A percentile compares a stretch with the other conserved stretches of the same genome.
These are phyloP conservation scores for Babyrousa celebensis DNA, from an alignment of 2,797 vertebrate genomes.

Conservation along the genomic window DNA sequence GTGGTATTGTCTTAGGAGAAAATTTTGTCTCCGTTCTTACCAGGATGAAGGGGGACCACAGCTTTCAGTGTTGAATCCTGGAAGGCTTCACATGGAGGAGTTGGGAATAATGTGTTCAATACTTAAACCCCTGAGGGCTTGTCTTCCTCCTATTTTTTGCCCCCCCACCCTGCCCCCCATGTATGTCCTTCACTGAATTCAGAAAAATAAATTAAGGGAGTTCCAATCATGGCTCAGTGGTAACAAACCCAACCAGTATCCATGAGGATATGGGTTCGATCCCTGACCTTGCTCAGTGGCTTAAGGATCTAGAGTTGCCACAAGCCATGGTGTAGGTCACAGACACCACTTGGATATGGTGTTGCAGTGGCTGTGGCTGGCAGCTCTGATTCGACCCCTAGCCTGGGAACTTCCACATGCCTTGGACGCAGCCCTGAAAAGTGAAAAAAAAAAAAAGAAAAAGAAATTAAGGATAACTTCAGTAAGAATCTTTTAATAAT, in stretches of 20 bases:
- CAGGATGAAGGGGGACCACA: neutral
- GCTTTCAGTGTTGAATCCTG: slow-evolving; percentile 25
- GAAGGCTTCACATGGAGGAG: slow-evolving; percentile 49
- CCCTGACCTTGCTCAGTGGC: no score
- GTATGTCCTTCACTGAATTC: slow-evolving; percentile 32
- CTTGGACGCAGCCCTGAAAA: no score
- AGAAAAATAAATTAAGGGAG: slow-evolving; percentile 51
- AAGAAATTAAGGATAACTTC: slow-evolving; percentile 49
- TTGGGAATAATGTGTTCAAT: neutral
- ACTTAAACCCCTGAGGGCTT: neutral
- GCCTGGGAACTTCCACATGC: no score
- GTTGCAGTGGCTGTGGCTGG: no score
- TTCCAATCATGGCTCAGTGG: no score
- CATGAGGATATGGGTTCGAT: no score
- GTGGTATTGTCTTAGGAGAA: slow-evolving; percentile 29
- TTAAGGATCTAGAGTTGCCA: no score
- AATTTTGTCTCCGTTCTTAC: slow-evolving; percentile 30
- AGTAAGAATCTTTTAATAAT: slow-evolving; percentile 46
- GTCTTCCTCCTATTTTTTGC: slow-evolving; percentile 14
- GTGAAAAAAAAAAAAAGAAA: neutral
- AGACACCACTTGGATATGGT: no score
- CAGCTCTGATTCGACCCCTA: no score
- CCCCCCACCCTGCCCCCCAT: neutral
- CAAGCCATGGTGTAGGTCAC: no score
- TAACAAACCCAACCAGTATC: no score